Evolutionary conservation across 1,140 invertebrate species (phyloP), one percentile per base, ranked within the genome.

Genomic region (Diuraphis noxia): DNA sequence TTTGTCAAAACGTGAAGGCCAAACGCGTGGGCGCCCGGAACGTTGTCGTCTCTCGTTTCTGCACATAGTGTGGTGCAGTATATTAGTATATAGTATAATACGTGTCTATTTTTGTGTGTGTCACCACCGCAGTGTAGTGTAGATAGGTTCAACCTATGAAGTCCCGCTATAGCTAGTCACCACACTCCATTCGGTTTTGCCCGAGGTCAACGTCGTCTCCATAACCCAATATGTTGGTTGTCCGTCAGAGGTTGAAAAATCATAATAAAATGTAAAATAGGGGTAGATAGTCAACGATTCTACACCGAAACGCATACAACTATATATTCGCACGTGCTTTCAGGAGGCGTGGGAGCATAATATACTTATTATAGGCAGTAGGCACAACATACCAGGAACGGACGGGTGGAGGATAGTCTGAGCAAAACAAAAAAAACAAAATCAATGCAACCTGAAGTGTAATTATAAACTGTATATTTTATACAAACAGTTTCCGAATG

Each of bases 1-100:
- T 43, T 81, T 91, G 77, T 91, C 77, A 38, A 40, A 38, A 49
- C 77, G 77, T 36, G 72, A 91, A 91, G 89, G 89, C 82, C 46
- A 90, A 79, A 90, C 10, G 88, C 88, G 89, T 91, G 43, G 89
- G 89, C 43, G 89, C n/a, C 77, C 46, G 77, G 36, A 91, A 89
- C 89, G 77, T 40, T 9, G 89, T 40, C 19, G 89, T 79, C 23
- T 91, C 77, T 79, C 88, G 41, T 79, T 90, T 81, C 89, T 81
- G 77, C 46, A 82, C 77, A 79, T 52, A 43, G 43, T 34, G 2
- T 41, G 7, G 30, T 19, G 56, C 9, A 43, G 56, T 63, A 9
- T 46, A 88, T 36, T 49, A 49, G n/a, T n/a, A 5, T 56, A 56
- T 56, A 56, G 52, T 13, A 56, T 17, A 72, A 63, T 72, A 72